phyloP scores from a whole-genome alignment of 2,113 vertebrate species.

The Hydrolagus affinis region DNA sequence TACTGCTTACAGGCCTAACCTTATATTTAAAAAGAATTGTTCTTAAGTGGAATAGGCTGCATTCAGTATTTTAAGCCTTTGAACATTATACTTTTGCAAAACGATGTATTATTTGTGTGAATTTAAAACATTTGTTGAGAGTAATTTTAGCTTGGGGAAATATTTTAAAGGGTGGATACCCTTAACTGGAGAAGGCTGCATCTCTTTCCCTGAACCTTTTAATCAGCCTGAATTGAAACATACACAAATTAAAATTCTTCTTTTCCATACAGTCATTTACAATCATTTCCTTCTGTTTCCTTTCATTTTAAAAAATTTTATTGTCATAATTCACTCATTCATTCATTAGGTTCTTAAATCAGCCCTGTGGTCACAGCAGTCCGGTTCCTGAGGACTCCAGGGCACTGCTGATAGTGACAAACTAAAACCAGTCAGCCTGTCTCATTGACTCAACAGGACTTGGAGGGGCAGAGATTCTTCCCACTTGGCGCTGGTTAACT shows the following conservation, averaged over 20 bases:
- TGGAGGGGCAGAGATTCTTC: too few species aligned
- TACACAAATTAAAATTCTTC: not conserved
- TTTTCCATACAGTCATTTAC: not conserved
- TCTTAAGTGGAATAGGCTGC: not conserved
- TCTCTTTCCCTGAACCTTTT: not conserved
- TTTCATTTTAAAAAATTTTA: not conserved
- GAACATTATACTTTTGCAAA: not conserved
- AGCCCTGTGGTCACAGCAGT: not conserved
- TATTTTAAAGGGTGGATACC: too few species aligned
- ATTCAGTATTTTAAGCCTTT: not conserved
- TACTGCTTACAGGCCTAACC: not conserved
- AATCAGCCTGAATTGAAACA: not conserved
- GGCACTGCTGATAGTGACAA: too few species aligned
- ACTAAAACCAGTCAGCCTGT: too few species aligned
- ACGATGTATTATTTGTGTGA: not conserved
- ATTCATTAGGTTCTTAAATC: not conserved
- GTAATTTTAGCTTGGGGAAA: not conserved
- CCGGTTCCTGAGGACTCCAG: too few species aligned
- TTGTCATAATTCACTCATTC: not conserved
- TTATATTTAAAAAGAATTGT: not conserved
- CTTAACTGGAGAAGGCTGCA: not conserved
- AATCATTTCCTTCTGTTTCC: not conserved
- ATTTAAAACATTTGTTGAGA: not conserved
- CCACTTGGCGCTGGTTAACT: too few species aligned
- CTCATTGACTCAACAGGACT: too few species aligned